Percentiles rank a stretch among this genome's conserved stretches.
These are phyloP conservation scores for Cladorhizidae sp. DNA, from an alignment of 37 sponge, comb jelly and placozoan genomes.

Conservation along the genomic window DNA sequence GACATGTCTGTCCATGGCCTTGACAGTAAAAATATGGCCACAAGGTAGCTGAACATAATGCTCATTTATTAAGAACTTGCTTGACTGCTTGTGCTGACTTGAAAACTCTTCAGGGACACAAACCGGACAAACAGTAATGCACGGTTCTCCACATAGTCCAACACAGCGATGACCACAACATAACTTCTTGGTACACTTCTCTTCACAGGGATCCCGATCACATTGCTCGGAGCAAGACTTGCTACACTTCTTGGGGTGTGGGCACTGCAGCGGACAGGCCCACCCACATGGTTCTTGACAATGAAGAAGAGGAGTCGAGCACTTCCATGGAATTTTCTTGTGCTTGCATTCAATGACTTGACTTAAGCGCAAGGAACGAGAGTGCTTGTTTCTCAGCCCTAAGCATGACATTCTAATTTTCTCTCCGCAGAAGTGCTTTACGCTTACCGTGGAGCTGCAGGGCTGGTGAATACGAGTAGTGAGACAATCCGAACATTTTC, in stretches of 20 bases:
- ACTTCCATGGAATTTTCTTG: neutral
- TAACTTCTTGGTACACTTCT: slow-evolving; percentile 48
- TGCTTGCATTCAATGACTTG: neutral
- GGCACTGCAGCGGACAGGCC: slow-evolving; percentile 28
- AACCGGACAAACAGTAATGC: slow-evolving; percentile 52
- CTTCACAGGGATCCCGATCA: slow-evolving; percentile 52
- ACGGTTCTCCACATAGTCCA: slow-evolving; percentile 80
- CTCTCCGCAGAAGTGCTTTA: slow-evolving; percentile 44
- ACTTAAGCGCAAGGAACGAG: neutral
- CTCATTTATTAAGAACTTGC: neutral
- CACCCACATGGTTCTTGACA: slow-evolving; percentile 43
- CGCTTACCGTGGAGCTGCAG: slow-evolving; percentile 12
- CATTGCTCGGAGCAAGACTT: slow-evolving; percentile 64
- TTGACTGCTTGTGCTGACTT: neutral
- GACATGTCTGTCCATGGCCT: slow-evolving; percentile 28
- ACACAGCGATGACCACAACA: slow-evolving; percentile 71
- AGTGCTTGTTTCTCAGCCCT: neutral
- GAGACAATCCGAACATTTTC: slow-evolving; percentile 51
- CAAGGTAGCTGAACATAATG: slow-evolving; percentile 38
- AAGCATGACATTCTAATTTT: neutral
- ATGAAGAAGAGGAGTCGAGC: neutral
- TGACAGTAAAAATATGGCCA: slow-evolving; percentile 49
- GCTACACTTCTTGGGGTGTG: slow-evolving; percentile 17
- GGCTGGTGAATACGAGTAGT: slow-evolving; percentile 32
- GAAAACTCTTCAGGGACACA: slow-evolving; percentile 44